Percentiles rank a stretch among this genome's conserved stretches.
phyloP scores from a whole-genome alignment of 2,888 invertebrate genomes.

The Poecilobothrus nobilitatus region DNA sequence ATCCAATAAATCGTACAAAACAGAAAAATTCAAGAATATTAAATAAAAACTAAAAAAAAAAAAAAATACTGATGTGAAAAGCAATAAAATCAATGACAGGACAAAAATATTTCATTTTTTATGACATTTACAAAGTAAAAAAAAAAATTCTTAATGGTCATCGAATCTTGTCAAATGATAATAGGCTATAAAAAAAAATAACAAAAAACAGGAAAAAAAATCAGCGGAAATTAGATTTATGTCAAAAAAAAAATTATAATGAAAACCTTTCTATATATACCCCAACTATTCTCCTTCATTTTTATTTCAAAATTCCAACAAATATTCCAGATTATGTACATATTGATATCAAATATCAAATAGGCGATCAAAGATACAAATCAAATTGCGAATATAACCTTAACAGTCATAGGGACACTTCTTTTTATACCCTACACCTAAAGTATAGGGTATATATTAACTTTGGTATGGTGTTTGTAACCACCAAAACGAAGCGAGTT shows the following conservation, averaged over 20 bases:
- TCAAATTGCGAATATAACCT: no score
- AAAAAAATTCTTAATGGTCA: background rate
- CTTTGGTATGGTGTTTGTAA: no score
- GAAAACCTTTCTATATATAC: background rate
- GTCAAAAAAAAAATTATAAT: background rate
- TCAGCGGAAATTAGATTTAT: slow-evolving; percentile 18
- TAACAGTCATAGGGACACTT: no score
- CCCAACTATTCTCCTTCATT: background rate
- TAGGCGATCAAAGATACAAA: no score
- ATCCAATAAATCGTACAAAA: no score
- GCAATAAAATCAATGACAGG: background rate
- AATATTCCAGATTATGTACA: no score
- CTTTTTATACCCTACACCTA: no score
- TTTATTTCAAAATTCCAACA: no score
- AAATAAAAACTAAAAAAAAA: background rate
- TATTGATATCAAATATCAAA: no score
- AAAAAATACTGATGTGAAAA: background rate
- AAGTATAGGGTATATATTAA: no score
- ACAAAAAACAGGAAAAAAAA: background rate
- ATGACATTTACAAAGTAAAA: background rate
- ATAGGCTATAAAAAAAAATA: background rate
- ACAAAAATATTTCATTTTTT: slow-evolving; percentile 4
- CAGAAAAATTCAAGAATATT: no score
- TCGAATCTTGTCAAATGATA: background rate
- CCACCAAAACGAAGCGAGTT: no score